Base-by-base conservation (phyloP, 2,797 vertebrate genomes). In the Karalla daura region DNA sequence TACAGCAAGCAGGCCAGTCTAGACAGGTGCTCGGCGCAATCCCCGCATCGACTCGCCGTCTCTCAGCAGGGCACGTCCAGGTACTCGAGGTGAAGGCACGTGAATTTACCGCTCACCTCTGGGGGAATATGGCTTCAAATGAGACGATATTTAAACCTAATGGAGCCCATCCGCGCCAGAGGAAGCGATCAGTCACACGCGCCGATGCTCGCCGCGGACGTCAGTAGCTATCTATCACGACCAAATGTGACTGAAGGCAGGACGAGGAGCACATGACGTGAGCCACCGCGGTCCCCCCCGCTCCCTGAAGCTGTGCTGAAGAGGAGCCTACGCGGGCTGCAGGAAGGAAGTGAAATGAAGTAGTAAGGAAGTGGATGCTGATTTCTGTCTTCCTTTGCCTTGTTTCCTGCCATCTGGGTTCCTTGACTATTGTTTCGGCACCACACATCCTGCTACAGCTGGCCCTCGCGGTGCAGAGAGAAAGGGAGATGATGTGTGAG, bases 381-480 rank as follows among this genome's bases (percentile, higher is more conserved):
- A 85, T 88, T 87, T 89, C 64, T 58, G 77, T 87, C 89, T 91
- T 91, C 81, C 87, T 88, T 79, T 69, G 84, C 60, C 83, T 87
- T 80, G 84, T 91, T 93, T 94, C 93, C 93, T 93, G 93, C 90
- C 91, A 92, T 92, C 90, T 92, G 89, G 85, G 79, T 84, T 83
- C 83, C 86, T 63, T 86, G 50, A 74, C 92, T 89, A 93, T 93
- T 93, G 92, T 93, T 87, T 85, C 78, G 66, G 60, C 69, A 60
- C 53, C 69, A 63, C 84, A 87, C 81, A 90, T 90, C 89, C 91
- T 94, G 91, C 77, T 90, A 83, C 84, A 91, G 10, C 91, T 89
- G 88, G 76, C 44, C 33, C 30, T 74, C 82, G 80, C 74, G 78
- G 61, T 54, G 33, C 56, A 70, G 35, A 53, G 44, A 72, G 46